Evolutionary conservation across 2,113 vertebrate species (phyloP).

Genomic region (Craseonycteris thonglongyai): DNA sequence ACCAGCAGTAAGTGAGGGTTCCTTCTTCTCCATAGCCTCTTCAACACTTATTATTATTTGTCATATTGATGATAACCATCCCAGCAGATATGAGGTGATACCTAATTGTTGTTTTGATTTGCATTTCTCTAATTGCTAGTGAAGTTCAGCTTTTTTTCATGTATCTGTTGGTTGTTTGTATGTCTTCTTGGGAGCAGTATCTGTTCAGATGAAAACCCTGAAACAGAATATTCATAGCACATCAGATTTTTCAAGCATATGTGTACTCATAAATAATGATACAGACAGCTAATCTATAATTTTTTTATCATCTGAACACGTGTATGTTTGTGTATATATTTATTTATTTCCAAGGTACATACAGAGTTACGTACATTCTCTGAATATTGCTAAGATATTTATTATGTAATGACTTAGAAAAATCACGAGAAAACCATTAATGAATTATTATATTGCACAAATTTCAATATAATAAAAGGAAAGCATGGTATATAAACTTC

Average conservation of each 20-base stretch:
- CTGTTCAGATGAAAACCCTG: background rate
- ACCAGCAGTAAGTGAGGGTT: too few relatives aligned
- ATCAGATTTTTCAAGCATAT: background rate
- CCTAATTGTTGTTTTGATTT: too few relatives aligned
- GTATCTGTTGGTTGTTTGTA: too few relatives aligned
- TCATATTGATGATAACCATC: too few relatives aligned
- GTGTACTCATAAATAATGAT: background rate
- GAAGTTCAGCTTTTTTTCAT: too few relatives aligned
- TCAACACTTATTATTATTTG: too few relatives aligned
- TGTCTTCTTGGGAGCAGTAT: too few relatives aligned
- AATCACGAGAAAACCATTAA: background rate
- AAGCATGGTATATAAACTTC: background rate
- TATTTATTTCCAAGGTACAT: background rate
- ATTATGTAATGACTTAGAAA: background rate
- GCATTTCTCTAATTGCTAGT: too few relatives aligned
- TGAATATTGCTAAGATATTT: background rate
- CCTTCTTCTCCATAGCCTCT: too few relatives aligned
- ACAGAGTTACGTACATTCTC: background rate
- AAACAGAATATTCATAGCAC: background rate
- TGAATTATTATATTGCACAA: background rate
- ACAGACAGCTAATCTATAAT: background rate
- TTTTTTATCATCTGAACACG: background rate
- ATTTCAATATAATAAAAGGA: slow-evolving; percentile 4
- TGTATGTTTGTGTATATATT: background rate
- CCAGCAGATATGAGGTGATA: too few relatives aligned